These are phyloP conservation scores for Myotis myotis DNA, from an alignment of 2,797 vertebrate genomes.

Conservation along the genomic window DNA sequence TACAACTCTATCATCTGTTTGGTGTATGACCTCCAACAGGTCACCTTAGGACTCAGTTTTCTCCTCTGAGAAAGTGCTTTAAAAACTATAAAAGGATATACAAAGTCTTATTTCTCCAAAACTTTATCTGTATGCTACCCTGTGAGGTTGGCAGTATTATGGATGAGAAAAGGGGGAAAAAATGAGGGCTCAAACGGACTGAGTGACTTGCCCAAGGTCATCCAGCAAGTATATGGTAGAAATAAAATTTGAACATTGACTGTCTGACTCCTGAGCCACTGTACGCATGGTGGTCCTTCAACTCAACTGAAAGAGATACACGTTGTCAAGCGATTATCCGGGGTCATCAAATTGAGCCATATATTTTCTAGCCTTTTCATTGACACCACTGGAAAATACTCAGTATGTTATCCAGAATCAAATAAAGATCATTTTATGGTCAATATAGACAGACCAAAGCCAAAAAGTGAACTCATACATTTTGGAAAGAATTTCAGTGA, in stretches of 20 bases:
- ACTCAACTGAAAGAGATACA: neutral
- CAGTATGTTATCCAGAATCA: conserved; percentile 27
- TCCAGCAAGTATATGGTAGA: neutral
- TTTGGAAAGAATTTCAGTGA: conserved; percentile 15
- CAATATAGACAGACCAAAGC: neutral
- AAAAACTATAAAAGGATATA: neutral
- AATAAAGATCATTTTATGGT: neutral
- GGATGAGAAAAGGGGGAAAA: neutral
- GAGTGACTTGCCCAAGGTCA: neutral
- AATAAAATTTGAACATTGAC: neutral
- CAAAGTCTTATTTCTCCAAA: conserved; percentile 25
- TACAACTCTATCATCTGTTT: neutral
- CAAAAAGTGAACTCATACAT: conserved; percentile 13
- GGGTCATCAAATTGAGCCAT: neutral
- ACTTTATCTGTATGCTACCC: neutral
- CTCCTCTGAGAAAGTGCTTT: conserved; percentile 1
- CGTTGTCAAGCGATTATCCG: neutral
- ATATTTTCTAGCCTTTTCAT: conserved; percentile 13
- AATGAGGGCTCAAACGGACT: neutral
- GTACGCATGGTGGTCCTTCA: neutral
- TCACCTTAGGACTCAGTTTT: conserved; percentile 10
- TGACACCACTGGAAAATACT: conserved; percentile 1
- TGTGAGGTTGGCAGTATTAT: neutral
- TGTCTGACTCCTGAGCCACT: neutral
- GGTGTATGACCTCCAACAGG: neutral